These are phyloP conservation scores for Cryptotis parvus DNA, from an alignment of 2,113 vertebrate species.

Conservation along the genomic window DNA sequence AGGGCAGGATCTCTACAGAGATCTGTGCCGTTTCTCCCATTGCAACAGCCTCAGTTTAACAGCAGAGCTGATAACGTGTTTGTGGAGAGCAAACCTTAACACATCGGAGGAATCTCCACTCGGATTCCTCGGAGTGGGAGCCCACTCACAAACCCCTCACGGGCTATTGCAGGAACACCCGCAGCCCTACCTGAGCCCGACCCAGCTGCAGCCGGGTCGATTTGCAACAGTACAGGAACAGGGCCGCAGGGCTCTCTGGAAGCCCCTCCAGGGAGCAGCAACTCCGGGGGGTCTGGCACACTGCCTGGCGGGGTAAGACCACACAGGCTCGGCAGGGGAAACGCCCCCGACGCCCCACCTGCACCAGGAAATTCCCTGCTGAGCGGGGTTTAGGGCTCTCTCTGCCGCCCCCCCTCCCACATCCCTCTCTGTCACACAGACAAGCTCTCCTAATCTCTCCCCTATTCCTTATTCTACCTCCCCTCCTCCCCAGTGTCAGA, in stretches of 20 bases:
- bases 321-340: slow-evolving; percentile 6
- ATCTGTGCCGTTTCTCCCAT: not conserved
- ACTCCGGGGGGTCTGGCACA: slow-evolving; percentile 41
- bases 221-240: too few relatives aligned
- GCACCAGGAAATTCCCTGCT: slow-evolving; percentile 7
- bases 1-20: not conserved
- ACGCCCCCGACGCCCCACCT: not conserved
- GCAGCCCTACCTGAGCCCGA: not conserved
- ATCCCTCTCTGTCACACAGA: not conserved
- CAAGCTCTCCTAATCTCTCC: not conserved
- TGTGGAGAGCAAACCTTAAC: too few relatives aligned
- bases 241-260: too few relatives aligned
- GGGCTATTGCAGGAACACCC: not conserved
- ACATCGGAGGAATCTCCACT: too few relatives aligned
- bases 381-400: not conserved
- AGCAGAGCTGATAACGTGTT: too few relatives aligned
- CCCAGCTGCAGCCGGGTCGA: not conserved
- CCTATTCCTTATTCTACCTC: not conserved
- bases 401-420: not conserved
- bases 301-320: slow-evolving; percentile 42
- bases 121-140: not conserved
- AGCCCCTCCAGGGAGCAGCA: too few relatives aligned
- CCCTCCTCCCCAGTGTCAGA: not conserved
- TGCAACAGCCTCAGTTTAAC: too few relatives aligned
- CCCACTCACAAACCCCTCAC: not conserved